phyloP scores from a whole-genome alignment of 2,113 vertebrate species.

The Cervus canadensis region DNA sequence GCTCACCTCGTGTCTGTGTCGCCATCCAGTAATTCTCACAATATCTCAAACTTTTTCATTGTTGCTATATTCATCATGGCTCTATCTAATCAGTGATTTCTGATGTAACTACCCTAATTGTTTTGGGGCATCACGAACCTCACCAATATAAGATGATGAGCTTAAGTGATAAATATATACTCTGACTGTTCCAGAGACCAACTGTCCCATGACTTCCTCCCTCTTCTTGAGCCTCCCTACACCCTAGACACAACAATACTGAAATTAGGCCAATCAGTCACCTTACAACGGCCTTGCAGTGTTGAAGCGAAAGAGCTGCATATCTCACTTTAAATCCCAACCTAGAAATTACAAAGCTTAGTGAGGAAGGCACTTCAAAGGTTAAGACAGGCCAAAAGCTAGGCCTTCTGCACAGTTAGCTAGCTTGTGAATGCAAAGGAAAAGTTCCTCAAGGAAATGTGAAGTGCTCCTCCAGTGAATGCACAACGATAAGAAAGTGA shows the following conservation, averaged over 20 bases:
- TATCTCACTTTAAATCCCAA: neutral
- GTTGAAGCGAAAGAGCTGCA: neutral
- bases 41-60: neutral
- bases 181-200: neutral
- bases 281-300: neutral
- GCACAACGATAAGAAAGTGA: neutral
- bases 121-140: neutral
- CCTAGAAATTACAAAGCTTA: neutral
- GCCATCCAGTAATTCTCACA: neutral
- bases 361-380: neutral
- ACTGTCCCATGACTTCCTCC: neutral
- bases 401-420: neutral
- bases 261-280: neutral
- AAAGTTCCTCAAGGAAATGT: neutral
- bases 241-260: neutral
- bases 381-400: neutral
- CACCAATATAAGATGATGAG: too few relatives aligned
- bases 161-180: neutral
- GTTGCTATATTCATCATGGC: neutral
- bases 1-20: neutral
- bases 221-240: neutral
- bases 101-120: neutral
- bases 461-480: neutral
- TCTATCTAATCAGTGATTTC: neutral
- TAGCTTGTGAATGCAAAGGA: neutral